Evolutionary conservation across 2,888 invertebrate genomes (phyloP), one percentile per base, ranked within the genome.

Genomic region (Zygogramma bicolorata): DNA sequence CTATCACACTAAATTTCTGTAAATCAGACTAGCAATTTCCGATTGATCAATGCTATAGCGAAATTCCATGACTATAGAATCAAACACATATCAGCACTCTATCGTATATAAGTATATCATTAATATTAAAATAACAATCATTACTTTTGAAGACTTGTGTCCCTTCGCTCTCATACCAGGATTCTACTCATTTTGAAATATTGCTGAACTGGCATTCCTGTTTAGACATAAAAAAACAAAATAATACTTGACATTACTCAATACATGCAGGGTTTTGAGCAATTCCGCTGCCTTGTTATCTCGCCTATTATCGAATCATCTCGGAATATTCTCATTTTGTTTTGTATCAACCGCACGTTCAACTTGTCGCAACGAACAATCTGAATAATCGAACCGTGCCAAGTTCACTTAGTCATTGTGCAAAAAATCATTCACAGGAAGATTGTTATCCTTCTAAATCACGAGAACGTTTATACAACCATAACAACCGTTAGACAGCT

Each of bases 401-500:
- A 27, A 53, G 53, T 53, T 53, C 53, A 53, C 53, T 53, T 53
- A 53, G 53, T 53, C 53, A 53, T 53, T n/a, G 27, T 53, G 53
- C 53, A 53, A 53, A 53, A 53, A 53, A 53, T 25, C 13, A 53
- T 53, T 53, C 53, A 53, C 2, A 53, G 25, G 13, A 25, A 53
- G 53, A 53, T 53, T 53, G 53, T 53, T 53, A 53, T 53, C 53
- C 53, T n/a, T 53, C 53, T 53, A 27, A 53, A 53, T 53, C 53
- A 53, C 53, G 53, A 53, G 53, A 53, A 53, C 25, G 53, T 53
- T 53, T 53, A 25, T 53, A 53, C 53, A 53, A 53, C 53, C 53
- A 53, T 53, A 53, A 53, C 53, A 53, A 53, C 53, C 53, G 53
- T 53, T 53, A 53, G 53, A 53, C 53, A 53, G 53, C 27, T 53